phyloP scores from a whole-genome alignment of 2,888 invertebrate genomes.

The Ornithoptera priamus region DNA sequence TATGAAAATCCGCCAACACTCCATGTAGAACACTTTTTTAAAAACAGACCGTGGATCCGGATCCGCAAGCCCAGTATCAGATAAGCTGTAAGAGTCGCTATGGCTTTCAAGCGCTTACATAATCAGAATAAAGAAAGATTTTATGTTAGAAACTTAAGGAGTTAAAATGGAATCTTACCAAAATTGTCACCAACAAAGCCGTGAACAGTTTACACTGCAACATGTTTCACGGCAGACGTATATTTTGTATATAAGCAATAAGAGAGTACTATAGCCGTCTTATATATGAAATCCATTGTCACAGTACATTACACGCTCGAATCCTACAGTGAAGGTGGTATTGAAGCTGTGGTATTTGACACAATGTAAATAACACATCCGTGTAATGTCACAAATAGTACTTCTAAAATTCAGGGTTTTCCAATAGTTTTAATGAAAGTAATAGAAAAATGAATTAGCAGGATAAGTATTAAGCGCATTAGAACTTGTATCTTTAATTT shows the following conservation, averaged over 20 bases:
- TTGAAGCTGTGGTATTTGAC: slow-evolving; percentile 25
- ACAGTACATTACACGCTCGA: slow-evolving; percentile 34
- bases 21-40: too few relatives aligned
- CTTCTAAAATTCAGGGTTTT: not conserved
- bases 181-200: slow-evolving; percentile 14
- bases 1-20: too few relatives aligned
- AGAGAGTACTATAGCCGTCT: slow-evolving; percentile 10
- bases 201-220: slow-evolving; percentile 20
- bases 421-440: not conserved
- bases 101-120: too few relatives aligned
- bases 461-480: not conserved
- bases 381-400: not conserved
- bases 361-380: not conserved
- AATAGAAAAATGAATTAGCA: not conserved
- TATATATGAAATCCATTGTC: slow-evolving; percentile 32
- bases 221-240: slow-evolving; percentile 29
- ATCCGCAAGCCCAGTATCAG: too few relatives aligned
- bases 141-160: not conserved
- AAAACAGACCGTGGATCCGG: too few relatives aligned
- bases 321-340: slow-evolving; percentile 21
- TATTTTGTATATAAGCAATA: not conserved
- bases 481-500: not conserved
- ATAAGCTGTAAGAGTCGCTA: too few relatives aligned
- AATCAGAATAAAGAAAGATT: too few relatives aligned
- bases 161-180: slow-evolving; percentile 17